phyloP scores from a whole-genome alignment of 2,888 invertebrate genomes.

The Muscina levida region DNA sequence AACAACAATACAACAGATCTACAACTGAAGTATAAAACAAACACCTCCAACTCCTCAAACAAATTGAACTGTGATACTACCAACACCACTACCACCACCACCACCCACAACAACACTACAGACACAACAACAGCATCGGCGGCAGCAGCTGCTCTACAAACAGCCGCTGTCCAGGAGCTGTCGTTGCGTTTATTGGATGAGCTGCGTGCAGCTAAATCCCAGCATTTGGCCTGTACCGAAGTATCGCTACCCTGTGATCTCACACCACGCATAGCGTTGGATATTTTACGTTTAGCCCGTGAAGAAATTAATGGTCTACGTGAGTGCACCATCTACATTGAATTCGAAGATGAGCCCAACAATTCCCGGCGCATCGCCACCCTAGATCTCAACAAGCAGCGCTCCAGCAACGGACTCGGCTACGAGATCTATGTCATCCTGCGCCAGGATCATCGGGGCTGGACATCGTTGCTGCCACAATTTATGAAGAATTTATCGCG shows the following conservation, averaged over 20 bases:
- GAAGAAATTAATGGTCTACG: conserved; percentile 76
- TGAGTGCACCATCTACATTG: conserved; percentile 77
- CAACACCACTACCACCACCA: conserved; percentile 46
- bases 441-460: conserved; percentile 77
- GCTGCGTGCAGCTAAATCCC: conserved; percentile 75
- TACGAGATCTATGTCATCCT: conserved; percentile 76
- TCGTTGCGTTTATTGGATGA: conserved; percentile 73
- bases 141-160: conserved; percentile 64
- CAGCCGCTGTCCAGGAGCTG: conserved; percentile 70
- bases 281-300: conserved; percentile 75
- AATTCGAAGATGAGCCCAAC: conserved; percentile 77
- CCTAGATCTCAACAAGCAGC: conserved; percentile 70
- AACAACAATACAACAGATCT: conserved; percentile 55
- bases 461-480: conserved; percentile 76
- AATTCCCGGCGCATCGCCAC: conserved; percentile 76
- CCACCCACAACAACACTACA: conserved; percentile 34
- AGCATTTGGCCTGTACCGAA: conserved; percentile 76
- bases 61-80: conserved; percentile 66
- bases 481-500: conserved; percentile 77
- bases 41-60: conserved; percentile 64
- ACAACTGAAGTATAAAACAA: conserved; percentile 49
- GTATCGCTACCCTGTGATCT: conserved; percentile 78
- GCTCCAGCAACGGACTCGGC: conserved; percentile 69
- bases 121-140: conserved; percentile 48
- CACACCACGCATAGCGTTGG: conserved; percentile 76